Evolutionary conservation across 2,113 vertebrate genomes (phyloP), one percentile per base, ranked within the genome.

Genomic region (Smithornis capensis): DNA sequence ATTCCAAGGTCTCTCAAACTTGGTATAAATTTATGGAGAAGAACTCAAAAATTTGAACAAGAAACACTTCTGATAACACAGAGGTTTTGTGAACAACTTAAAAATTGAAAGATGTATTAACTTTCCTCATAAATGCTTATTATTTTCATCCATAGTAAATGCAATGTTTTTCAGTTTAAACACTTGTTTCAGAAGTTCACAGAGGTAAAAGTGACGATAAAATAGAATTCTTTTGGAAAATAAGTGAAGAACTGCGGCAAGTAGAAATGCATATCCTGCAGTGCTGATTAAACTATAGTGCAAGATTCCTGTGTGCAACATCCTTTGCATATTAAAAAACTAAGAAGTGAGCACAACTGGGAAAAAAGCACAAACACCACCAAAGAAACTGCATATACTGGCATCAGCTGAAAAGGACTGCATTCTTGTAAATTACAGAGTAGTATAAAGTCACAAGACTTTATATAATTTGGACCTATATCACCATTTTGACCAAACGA

Each of bases 161-260:
- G 1, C 25, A 57, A 23, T 52, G 18, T 44, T 94, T 56, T 84
- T 55, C 29, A 81, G 47, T 59, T 83, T 81, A 83, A 87, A 65
- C 12, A 50, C 49, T 70, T 80, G 40, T 70, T 92, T 84, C 77
- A 52, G 42, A 63, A 68, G 45, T 45, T 57, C 57, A 44, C 14
- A 56, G 49, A 86, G 23, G n/a, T 69, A 33, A 83, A 92, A 89
- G n/a, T 38, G 69, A 64, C 67, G 83, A 60, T 4, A 64, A 86
- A 82, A 74, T 17, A 71, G 23, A 92, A 87, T 42, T 29, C 6
- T 85, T 89, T 91, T 67, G 63, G 35, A 85, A 83, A 93, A 63
- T 29, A 85, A 79, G 6, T 2, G 1, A 79, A 75, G 38, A 87
- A 79, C 45, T 71, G 10, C 60, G 45, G 25, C 12, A 33, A 90